These are phyloP conservation scores for Chymomyza amoena DNA, from an alignment of 2,888 invertebrate genomes.

Conservation along the genomic window DNA sequence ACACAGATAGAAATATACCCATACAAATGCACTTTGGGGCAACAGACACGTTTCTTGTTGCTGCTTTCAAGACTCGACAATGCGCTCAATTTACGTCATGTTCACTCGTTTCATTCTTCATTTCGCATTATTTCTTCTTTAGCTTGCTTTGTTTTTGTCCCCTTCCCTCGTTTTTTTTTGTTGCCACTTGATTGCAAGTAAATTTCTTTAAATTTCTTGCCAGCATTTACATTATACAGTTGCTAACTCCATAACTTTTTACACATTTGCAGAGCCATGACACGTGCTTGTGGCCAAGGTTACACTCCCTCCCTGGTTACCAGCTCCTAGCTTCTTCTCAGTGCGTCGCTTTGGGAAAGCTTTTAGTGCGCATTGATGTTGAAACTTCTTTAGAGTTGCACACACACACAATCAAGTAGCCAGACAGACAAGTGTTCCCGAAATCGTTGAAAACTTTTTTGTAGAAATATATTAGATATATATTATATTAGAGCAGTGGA, in stretches of 20 bases:
- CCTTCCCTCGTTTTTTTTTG: too few relatives aligned
- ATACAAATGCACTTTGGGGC: slow-evolving; percentile 7
- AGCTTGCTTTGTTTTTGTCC: not conserved
- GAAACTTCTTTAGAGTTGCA: slow-evolving; percentile 32
- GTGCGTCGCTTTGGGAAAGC: slow-evolving; percentile 24
- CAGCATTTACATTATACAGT: not conserved
- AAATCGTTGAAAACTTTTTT: not conserved
- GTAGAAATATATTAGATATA: too few relatives aligned
- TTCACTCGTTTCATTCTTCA: not conserved
- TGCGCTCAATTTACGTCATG: slow-evolving; percentile 33
- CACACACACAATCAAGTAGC: not conserved
- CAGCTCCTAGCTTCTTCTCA: not conserved
- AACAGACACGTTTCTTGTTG: slow-evolving; percentile 25
- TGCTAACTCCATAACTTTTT: not conserved
- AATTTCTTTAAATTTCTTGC: not conserved
- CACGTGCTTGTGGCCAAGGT: slow-evolving; percentile 7
- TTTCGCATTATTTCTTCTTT: not conserved
- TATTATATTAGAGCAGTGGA: too few relatives aligned
- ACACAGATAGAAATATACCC: not conserved
- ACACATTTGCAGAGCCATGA: not conserved
- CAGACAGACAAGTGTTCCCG: not conserved
- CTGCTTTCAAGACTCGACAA: slow-evolving; percentile 22
- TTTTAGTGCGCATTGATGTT: slow-evolving; percentile 49
- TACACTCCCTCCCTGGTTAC: not conserved
- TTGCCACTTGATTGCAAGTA: slow-evolving; percentile 8